Base-by-base conservation (phyloP, 2,113 vertebrate species). In the Vanacampus margaritifer region DNA sequence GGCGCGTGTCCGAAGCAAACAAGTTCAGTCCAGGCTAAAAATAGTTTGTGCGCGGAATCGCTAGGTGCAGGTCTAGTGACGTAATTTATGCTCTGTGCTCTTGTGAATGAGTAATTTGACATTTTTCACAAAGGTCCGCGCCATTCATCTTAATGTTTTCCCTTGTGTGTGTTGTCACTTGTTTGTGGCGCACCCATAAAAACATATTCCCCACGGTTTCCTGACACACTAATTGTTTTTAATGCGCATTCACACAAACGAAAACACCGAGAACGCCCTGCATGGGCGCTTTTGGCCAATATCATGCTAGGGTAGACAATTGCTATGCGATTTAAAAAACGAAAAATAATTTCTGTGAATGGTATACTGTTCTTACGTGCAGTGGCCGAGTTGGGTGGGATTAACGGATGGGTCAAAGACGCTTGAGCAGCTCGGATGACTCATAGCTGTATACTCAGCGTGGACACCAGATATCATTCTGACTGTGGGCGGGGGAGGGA, bases 341-440 rank as follows among this genome's bases (percentile, higher is more conserved):
- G 35, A 63, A 24, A 43, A 67, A 73, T 69, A 57, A 21, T 10
- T 23, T 54, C n/a, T 45, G 48, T 48, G 35, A 45, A 70, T 43
- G 56, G 35, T 65, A 56, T 32, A 2, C 2, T 45, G 59, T 75
- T 63, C n/a, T 3, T 64, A 45, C 79, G 45, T 12, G 67, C 57
- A 71, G 37, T 46, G 72, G 76, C 39, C 73, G 74, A 62, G 76
- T 13, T 24, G 53, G 66, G 61, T 68, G 45, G 88, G 90, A 80
- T 86, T 90, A 89, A 85, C 87, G 83, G 80, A 72, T 84, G 82
- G 81, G 79, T 87, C 85, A 88, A 81, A 81, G 81, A 64, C 32
- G 74, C 28, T 32, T 85, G 79, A 80, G 83, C 72, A 77, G 85
- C 80, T 74, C 69, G 81, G 88, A 92, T 93, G 92, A 93, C 86